phyloP scores from a whole-genome alignment of 2,797 vertebrate species.

The Triplophysa yarkandensis region DNA sequence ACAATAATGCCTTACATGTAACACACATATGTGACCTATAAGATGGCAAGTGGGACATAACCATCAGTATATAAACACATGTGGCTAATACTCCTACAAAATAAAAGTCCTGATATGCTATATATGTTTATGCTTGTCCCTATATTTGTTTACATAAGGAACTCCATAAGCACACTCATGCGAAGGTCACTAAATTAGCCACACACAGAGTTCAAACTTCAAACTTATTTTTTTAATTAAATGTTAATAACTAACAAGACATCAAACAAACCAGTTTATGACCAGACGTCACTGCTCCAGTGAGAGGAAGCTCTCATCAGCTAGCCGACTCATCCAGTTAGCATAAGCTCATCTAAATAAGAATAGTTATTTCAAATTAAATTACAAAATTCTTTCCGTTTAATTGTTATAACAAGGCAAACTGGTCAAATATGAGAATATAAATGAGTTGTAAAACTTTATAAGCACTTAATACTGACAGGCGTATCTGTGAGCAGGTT shows the following conservation, averaged over 20 bases:
- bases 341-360: not conserved
- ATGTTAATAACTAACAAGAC: not conserved
- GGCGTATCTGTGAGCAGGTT: not conserved
- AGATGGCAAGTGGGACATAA: not conserved
- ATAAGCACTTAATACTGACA: slow-evolving; percentile 21
- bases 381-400: not conserved
- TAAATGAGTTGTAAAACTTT: not conserved
- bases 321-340: slow-evolving; percentile 5
- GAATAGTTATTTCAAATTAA: not conserved
- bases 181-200: not conserved
- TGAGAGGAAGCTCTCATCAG: not conserved
- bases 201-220: not conserved
- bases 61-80: not conserved
- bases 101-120: not conserved
- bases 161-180: not conserved
- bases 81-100: not conserved
- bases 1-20: not conserved
- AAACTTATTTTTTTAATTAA: not conserved
- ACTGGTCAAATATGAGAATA: not conserved
- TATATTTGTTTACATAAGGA: not conserved
- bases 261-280: not conserved
- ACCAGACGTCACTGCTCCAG: not conserved
- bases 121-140: no score
- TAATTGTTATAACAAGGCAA: not conserved
- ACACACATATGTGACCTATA: not conserved